Percentiles rank a stretch among this genome's conserved stretches.
Evolutionary conservation across 2,888 invertebrate species (phyloP).

Genomic region (Alsophila aescularia): DNA sequence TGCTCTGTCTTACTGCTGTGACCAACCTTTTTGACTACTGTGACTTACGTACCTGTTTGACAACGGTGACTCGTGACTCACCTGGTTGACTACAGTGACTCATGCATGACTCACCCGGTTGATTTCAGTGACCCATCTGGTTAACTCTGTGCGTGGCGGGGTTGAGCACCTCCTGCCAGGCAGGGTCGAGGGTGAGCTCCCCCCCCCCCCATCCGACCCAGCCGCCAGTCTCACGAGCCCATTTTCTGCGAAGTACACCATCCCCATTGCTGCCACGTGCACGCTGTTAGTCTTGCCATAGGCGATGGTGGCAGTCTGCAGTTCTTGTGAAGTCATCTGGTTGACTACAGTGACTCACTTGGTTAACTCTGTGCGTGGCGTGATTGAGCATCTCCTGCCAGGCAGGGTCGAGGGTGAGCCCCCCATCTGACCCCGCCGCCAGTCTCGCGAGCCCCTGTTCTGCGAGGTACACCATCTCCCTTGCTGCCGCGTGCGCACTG

Average conservation of each 20-base stretch:
- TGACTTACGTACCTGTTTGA: too few relatives aligned
- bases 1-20: too few relatives aligned
- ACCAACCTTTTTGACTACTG: too few relatives aligned
- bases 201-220: constrained; percentile 83
- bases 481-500: constrained; percentile 94
- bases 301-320: constrained; percentile 89
- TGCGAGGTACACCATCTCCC: constrained; percentile 91
- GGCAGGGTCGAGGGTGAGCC: constrained; percentile 92
- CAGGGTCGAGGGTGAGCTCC: constrained; percentile 92
- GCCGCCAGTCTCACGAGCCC: constrained; percentile 86
- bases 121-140: not conserved
- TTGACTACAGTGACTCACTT: constrained; percentile 7
- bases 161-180: constrained; percentile 98
- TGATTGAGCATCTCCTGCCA: constrained; percentile 99
- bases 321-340: constrained; percentile 87
- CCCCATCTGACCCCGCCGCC: constrained; percentile 81
- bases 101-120: too few relatives aligned
- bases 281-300: constrained; percentile 96
- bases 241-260: constrained; percentile 86
- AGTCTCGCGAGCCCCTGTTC: constrained; percentile 86
- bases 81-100: not conserved
- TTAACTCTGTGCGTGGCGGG: constrained; percentile 88
- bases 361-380: constrained; percentile 89
- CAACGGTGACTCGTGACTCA: not conserved
- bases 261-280: constrained; percentile 96